Conservation (phyloP, 2,113 vertebrate genomes). For the Lycaon pictus region DNA sequence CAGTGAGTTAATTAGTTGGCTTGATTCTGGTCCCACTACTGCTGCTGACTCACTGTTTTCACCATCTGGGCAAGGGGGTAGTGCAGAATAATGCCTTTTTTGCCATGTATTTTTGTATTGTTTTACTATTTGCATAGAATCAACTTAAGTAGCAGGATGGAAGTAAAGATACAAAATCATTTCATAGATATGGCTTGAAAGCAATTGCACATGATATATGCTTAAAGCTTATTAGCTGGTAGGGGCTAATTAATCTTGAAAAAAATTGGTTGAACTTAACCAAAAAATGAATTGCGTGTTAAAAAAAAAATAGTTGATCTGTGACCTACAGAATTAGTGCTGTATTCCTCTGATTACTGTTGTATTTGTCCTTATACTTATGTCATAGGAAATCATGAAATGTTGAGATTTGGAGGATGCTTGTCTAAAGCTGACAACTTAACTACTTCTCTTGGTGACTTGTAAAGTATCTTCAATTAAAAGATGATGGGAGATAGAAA, state of each 20-base stretch:
- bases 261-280: neutral
- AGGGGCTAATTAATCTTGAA: neutral
- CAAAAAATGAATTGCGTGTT: neutral
- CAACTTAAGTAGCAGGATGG: neutral
- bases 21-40: neutral
- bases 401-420: neutral
- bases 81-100: neutral
- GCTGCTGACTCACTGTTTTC: neutral
- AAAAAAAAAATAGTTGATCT: neutral
- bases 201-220: neutral
- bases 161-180: neutral
- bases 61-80: neutral
- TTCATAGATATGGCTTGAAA: neutral
- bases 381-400: neutral
- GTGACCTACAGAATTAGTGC: neutral
- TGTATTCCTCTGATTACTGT: neutral
- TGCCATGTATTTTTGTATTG: neutral
- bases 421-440: neutral
- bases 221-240: neutral
- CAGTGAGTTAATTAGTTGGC: neutral
- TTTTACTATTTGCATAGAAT: neutral
- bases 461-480: neutral
- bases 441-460: neutral
- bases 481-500: neutral
- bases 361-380: neutral